These are phyloP conservation scores for Cyclopterus lumpus DNA, from an alignment of 2,797 vertebrate genomes.

Conservation along the genomic window DNA sequence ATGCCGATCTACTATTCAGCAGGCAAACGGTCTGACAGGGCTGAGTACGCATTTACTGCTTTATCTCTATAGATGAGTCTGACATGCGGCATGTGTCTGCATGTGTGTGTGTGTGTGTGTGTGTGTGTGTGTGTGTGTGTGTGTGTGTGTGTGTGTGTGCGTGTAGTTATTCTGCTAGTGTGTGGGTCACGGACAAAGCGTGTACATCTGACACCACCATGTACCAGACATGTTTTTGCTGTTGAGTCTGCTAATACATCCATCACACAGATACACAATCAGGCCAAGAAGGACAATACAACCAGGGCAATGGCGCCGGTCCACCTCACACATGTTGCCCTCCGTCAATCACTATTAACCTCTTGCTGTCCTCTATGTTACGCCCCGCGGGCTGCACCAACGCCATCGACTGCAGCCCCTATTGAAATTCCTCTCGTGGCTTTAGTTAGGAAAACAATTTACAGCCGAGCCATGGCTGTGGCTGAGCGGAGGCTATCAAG, in stretches of 20 bases:
- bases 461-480: conserved; percentile 40
- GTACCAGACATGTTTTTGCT: conserved; percentile 42
- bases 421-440: conserved; percentile 74
- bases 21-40: conserved; percentile 53
- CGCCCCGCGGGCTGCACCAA: conserved; percentile 15
- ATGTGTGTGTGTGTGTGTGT: conserved; percentile 20
- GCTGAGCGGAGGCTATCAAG: conserved; percentile 58
- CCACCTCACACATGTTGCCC: conserved; percentile 38
- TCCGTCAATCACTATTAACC: conserved; percentile 63
- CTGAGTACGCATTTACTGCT: conserved; percentile 48
- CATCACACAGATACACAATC: conserved; percentile 25
- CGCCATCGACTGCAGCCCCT: conserved; percentile 40
- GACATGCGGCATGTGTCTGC: conserved; percentile 44
- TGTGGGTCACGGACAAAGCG: conserved; percentile 54
- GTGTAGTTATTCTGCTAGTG: conserved; percentile 51
- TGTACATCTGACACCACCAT: conserved; percentile 49
- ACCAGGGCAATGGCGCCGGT: conserved; percentile 17
- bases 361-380: conserved; percentile 20
- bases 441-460: conserved; percentile 74
- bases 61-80: conserved; percentile 57
- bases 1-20: conserved; percentile 59
- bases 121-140: conserved; percentile 15
- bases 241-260: conserved; percentile 35
- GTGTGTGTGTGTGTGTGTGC: conserved; percentile 16
- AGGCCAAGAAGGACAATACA: conserved; percentile 24